These are phyloP conservation scores for Syrista parreyssii DNA, from an alignment of 2,888 invertebrate species.

Conservation along the genomic window DNA sequence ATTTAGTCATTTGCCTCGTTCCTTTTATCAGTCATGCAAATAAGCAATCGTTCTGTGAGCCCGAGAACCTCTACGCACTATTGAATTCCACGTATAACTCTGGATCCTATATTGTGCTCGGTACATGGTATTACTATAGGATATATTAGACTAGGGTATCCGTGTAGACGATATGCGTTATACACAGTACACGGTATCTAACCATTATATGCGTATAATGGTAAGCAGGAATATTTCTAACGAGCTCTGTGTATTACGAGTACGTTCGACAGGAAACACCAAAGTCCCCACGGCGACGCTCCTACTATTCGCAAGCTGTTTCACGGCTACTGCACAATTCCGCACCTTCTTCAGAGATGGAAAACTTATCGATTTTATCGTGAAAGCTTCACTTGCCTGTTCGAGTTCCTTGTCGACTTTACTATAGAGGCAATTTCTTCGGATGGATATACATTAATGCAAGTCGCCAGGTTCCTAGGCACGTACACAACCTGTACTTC, in stretches of 20 bases:
- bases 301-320: background rate
- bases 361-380: background rate
- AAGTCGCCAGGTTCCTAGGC: background rate
- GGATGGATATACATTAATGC: background rate
- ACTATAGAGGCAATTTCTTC: background rate
- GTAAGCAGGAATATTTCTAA: background rate
- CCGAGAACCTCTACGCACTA: background rate
- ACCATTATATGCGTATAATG: background rate
- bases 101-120: background rate
- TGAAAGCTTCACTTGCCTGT: background rate
- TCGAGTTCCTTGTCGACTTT: background rate
- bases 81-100: background rate
- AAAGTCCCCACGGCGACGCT: too few relatives aligned
- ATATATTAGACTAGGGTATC: background rate
- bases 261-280: background rate
- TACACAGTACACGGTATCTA: background rate
- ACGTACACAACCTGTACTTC: background rate
- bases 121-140: background rate
- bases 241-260: background rate
- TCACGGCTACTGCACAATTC: background rate
- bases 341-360: background rate
- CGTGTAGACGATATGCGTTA: background rate
- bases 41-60: background rate
- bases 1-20: background rate
- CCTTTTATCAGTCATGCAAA: slow-evolving; percentile 4